phyloP scores from a whole-genome alignment of 2,888 invertebrate species.

The Limnephilus lunatus region DNA sequence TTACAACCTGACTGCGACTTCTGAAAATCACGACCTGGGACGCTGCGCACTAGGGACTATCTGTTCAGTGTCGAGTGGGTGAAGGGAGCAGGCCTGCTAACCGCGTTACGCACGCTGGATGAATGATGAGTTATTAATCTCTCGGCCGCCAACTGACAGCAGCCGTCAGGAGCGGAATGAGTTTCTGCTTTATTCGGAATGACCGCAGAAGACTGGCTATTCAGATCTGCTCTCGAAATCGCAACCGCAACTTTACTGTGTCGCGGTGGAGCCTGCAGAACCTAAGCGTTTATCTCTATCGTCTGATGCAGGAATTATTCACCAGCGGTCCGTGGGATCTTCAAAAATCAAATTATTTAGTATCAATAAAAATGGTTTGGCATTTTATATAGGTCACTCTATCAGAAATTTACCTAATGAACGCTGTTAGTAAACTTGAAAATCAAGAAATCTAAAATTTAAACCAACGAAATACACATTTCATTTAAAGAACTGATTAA shows the following conservation, averaged over 20 bases:
- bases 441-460: too few species aligned
- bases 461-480: too few species aligned
- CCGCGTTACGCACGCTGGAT: slow-evolving; percentile 41
- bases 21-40: too few species aligned
- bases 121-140: slow-evolving; percentile 31
- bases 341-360: neutral
- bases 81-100: neutral
- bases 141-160: slow-evolving; percentile 35
- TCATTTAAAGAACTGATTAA: too few species aligned
- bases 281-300: neutral
- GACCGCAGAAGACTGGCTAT: slow-evolving; percentile 28
- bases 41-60: neutral
- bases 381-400: too few species aligned
- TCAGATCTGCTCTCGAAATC: slow-evolving; percentile 24
- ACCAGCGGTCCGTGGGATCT: neutral
- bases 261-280: neutral
- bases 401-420: too few species aligned
- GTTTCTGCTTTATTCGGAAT: slow-evolving; percentile 44
- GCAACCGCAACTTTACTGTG: neutral
- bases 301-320: neutral
- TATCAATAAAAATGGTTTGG: too few species aligned
- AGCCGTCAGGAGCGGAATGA: slow-evolving; percentile 39
- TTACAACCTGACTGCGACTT: too few species aligned
- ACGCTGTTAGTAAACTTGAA: too few species aligned
- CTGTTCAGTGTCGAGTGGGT: neutral